Conservation (phyloP, 2,113 vertebrate species). For the Paracanthobrama guichenoti region DNA sequence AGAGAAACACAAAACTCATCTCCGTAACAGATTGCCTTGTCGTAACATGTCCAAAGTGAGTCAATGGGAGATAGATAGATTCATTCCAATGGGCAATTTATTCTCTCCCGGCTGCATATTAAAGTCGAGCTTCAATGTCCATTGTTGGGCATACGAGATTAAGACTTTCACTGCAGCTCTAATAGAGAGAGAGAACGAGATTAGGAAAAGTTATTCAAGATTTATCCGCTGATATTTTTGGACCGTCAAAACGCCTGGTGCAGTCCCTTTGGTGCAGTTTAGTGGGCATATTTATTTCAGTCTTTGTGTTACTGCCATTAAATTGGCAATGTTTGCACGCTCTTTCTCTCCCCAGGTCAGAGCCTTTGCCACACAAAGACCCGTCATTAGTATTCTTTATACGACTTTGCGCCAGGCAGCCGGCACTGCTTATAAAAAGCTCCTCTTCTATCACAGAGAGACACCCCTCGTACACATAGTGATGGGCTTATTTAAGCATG, state of each 20-base stretch:
- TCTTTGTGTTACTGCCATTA: constrained; percentile 15
- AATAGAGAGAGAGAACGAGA: constrained; percentile 10
- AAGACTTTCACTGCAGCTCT: constrained; percentile 14
- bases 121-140: constrained; percentile 57
- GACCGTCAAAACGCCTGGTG: constrained; percentile 10
- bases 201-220: constrained; percentile 34
- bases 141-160: constrained; percentile 40
- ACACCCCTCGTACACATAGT: constrained; percentile 49
- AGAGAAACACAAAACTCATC: constrained; percentile 48
- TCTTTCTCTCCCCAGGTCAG: constrained; percentile 40
- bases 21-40: constrained; percentile 60
- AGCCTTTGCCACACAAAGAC: constrained; percentile 51
- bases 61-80: constrained; percentile 63
- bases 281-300: constrained; percentile 20
- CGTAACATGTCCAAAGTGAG: constrained; percentile 60
- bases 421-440: constrained; percentile 48
- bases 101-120: constrained; percentile 67
- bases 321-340: constrained; percentile 31
- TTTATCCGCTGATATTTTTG: not conserved
- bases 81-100: constrained; percentile 64
- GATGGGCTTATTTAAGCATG: constrained; percentile 60
- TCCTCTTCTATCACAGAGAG: constrained; percentile 49
- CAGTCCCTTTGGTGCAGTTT: not conserved
- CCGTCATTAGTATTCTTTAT: constrained; percentile 57
- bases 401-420: constrained; percentile 44